A percentile compares a stretch with the other conserved stretches of the same genome.
Evolutionary conservation across 2,113 vertebrate species (phyloP).

Genomic region (Seriola dumerili): DNA sequence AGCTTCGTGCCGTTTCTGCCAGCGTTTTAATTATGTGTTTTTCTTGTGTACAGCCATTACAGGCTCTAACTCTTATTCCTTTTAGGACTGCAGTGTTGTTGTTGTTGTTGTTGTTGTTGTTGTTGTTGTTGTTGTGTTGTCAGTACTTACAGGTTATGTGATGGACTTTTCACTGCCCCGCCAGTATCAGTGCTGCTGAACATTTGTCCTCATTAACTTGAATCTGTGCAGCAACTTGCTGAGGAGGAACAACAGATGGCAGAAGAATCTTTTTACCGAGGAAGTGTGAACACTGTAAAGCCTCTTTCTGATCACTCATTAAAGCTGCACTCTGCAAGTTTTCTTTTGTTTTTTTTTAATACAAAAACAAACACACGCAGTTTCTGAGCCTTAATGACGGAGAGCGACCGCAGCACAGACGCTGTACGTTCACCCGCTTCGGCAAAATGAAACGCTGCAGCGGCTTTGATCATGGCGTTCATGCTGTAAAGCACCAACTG

Average conservation of each 20-base stretch:
- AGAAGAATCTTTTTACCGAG: conserved; percentile 2
- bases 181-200: conserved; percentile 4
- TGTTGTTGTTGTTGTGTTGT: background rate
- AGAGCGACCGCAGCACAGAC: background rate
- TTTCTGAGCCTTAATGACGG: background rate
- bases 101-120: no score
- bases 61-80: no score
- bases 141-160: background rate
- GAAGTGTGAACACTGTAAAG: conserved; percentile 4
- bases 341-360: background rate
- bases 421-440: background rate
- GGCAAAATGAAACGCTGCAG: background rate
- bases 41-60: background rate
- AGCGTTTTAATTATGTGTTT: background rate
- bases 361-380: background rate
- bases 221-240: background rate
- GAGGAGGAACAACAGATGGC: background rate
- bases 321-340: conserved; percentile 15
- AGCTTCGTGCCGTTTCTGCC: background rate
- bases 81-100: background rate
- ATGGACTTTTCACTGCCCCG: no score
- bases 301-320: conserved; percentile 15
- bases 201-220: conserved; percentile 18
- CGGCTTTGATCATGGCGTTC: background rate
- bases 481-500: background rate